phyloP scores from a whole-genome alignment of 2,113 vertebrate genomes.

The human region GRCh38 chr7:38267001-38267500 shows the following conservation, averaged over 20 bases:
- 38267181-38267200: background rate
- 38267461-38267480: background rate
- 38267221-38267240: background rate
- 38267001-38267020: background rate
- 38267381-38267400: background rate
- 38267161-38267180: background rate
- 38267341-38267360: background rate
- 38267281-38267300: background rate
- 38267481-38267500: background rate
- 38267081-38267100: background rate
- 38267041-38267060: background rate
- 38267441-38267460: background rate
- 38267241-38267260: background rate
- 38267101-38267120: background rate
- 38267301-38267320: background rate
- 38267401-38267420: background rate
- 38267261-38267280: background rate
- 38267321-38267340: background rate
- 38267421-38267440: background rate
- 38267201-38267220: background rate
- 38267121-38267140: background rate
- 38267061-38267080: background rate
- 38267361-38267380: conserved; percentile 5
- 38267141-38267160: background rate
- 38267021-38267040: background rate